Evolutionary conservation across 2,113 vertebrate species (phyloP).

Genomic region (Ameiurus melas): DNA sequence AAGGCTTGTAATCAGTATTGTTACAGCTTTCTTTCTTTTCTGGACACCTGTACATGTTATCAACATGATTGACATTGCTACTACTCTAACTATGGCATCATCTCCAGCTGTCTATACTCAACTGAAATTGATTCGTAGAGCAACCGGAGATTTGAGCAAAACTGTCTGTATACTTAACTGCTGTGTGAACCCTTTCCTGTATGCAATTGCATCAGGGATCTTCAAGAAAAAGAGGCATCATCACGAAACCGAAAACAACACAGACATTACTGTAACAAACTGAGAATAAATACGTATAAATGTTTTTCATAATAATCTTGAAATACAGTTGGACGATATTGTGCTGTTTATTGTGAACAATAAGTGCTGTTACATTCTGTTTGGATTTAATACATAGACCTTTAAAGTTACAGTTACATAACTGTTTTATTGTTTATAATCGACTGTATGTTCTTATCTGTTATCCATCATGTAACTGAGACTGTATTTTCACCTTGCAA

Average conservation of each 20-base stretch:
- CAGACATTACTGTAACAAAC: neutral
- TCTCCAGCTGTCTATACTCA: neutral
- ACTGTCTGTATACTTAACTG: constrained; percentile 69
- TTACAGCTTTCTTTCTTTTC: constrained; percentile 66
- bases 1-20: constrained; percentile 64
- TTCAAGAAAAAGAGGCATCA: neutral
- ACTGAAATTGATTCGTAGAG: constrained; percentile 43
- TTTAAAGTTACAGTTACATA: neutral
- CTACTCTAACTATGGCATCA: constrained; percentile 36
- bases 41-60: constrained; percentile 71
- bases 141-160: constrained; percentile 61
- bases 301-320: neutral
- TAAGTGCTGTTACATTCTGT: neutral
- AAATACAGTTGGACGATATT: neutral
- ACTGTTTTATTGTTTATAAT: neutral
- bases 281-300: neutral
- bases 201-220: constrained; percentile 64
- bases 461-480: neutral
- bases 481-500: neutral
- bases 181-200: constrained; percentile 73
- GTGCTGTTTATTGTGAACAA: neutral
- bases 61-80: constrained; percentile 64
- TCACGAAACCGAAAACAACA: neutral
- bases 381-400: neutral
- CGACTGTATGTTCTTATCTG: neutral